phyloP scores from a whole-genome alignment of 2,797 vertebrate species.

The Trachops cirrhosus region DNA sequence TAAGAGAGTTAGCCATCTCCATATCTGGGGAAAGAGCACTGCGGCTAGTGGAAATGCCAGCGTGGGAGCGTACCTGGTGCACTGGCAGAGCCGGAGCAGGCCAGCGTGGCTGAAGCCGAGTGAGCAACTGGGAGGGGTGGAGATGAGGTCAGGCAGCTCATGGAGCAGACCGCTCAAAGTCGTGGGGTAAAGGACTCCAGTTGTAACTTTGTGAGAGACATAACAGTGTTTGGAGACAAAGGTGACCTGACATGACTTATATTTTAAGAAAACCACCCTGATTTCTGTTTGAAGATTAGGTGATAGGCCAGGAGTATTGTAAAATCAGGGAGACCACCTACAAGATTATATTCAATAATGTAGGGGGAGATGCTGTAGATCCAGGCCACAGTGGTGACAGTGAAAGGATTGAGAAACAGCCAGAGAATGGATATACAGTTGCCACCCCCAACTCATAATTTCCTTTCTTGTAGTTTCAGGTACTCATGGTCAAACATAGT shows the following conservation, averaged over 20 bases:
- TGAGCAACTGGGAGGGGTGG: not conserved
- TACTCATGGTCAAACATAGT: not conserved
- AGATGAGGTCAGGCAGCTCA: not conserved
- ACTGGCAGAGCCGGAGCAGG: not conserved
- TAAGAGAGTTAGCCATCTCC: not conserved
- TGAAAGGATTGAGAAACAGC: not conserved
- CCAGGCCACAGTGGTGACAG: not conserved
- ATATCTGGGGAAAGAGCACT: not conserved
- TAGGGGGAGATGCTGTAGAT: not conserved
- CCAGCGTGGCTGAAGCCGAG: not conserved
- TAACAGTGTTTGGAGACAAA: not conserved
- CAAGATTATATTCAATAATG: not conserved
- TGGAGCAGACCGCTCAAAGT: not conserved
- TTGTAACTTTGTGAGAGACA: not conserved
- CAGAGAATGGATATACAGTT: not conserved
- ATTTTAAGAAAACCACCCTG: not conserved
- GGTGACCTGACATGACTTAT: not conserved
- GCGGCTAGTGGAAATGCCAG: not conserved
- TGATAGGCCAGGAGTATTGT: not conserved
- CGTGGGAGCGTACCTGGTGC: not conserved
- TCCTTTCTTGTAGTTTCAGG: not conserved
- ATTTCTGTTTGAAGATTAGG: not conserved
- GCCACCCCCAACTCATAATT: not conserved
- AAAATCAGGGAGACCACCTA: not conserved
- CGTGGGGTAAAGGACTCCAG: not conserved